Percentiles rank a stretch among this genome's conserved stretches.
phyloP scores from a whole-genome alignment of 2,113 vertebrate species.

The Chaenocephalus aceratus region DNA sequence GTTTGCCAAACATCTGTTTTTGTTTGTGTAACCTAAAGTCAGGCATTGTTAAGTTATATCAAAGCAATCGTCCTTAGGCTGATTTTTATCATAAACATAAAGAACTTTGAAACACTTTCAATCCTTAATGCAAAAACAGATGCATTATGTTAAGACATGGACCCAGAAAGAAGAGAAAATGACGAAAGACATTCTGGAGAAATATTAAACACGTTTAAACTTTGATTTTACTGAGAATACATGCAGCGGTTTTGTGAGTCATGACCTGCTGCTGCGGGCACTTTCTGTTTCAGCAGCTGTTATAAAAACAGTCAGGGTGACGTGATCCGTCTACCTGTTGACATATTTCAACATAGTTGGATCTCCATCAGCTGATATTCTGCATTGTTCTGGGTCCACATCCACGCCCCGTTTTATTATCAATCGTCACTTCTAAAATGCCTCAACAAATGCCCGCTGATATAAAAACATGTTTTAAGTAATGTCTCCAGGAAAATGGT shows the following conservation, averaged over 20 bases:
- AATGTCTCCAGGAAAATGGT: background rate
- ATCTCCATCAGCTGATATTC: conserved; percentile 13
- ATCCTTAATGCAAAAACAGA: too few relatives aligned
- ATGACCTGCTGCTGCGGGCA: background rate
- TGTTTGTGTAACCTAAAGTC: background rate
- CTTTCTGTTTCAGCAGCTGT: conserved; percentile 20
- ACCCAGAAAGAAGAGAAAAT: background rate
- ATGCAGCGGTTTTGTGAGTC: background rate
- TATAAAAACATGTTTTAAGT: conserved; percentile 2
- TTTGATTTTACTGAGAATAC: background rate
- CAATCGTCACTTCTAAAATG: background rate
- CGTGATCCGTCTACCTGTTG: conserved; percentile 20
- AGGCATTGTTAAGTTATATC: background rate
- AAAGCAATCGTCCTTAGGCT: background rate
- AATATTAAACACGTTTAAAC: background rate
- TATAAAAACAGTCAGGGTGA: conserved; percentile 27
- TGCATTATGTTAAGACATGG: background rate
- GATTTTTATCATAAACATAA: background rate
- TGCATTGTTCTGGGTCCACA: background rate
- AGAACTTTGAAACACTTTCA: background rate
- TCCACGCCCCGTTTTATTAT: conserved; percentile 39
- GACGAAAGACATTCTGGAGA: background rate
- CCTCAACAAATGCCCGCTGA: conserved; percentile 6
- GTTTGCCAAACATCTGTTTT: background rate
- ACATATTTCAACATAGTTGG: conserved; percentile 39